Base-by-base conservation (phyloP, 2,888 invertebrate genomes). In the Ypsolopha sequella region DNA sequence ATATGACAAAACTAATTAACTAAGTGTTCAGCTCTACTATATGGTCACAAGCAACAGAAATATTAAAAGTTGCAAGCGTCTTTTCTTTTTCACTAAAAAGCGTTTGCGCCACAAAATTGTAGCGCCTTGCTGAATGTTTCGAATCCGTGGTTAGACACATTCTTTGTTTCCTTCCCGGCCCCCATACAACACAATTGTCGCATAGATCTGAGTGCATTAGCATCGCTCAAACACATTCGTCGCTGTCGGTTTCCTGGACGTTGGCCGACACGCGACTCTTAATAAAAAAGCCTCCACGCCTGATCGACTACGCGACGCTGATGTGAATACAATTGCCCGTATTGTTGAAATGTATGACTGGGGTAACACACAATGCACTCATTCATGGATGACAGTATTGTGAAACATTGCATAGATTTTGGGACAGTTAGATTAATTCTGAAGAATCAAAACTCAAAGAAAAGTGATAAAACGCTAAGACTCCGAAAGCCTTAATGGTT, bases 131-230 rank as follows among this genome's bases (percentile, higher is more conserved):
- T 51, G 51, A 50, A 35, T 52, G 48, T 51, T 36, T 6, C 34
- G 46, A 41, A 41, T 51, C 60, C 46, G 9, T 9, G 14, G 53
- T 60, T 59, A 9, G 6, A 43, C 7, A 43, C 13, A 4, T 1
- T 7, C 34, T 61, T 67, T 68, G 65, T 66, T 65, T 63, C 59
- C 56, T 53, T 39, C 48, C 39, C 52, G 41, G 56, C 62, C 63
- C 63, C 52, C 58, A 53, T 33, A 36, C 49, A 36, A 50, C 48
- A 38, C 33, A 10, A 45, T 39, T 70, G 75, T 78, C 76, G 70
- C 76, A 76, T 76, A 78, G 76, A 76, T 80, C 74, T 79, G 78
- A 85, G 84, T 81, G 76, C 79, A 82, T 85, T 86, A 82, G 84
- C 74, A 73, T 73, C 81, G 82, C 80, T 77, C 77, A 77, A 78